Evolutionary conservation across 2,888 invertebrate genomes (phyloP), one percentile per base, ranked within the genome.

Genomic region (Abrostola triplasia): DNA sequence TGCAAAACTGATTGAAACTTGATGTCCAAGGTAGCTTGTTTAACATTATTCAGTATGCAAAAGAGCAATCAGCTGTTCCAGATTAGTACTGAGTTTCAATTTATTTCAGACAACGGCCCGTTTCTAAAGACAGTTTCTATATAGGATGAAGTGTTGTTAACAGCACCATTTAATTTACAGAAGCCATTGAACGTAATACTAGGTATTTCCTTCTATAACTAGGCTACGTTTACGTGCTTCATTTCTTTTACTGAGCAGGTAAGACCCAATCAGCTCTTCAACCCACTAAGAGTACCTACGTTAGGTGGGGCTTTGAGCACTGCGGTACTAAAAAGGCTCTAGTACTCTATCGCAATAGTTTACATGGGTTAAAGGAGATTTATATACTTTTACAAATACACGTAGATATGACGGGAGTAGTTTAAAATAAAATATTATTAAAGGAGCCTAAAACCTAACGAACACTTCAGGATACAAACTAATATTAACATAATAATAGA

Each of bases 191-290:
- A 59, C 47, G 67, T 73, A 67, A 63, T 67, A 48, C 68, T 59
- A 47, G 44, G 24, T 47, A 73, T 59, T 71, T 67, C 54, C 63
- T 68, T 71, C 73, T 73, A 71, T 63, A 72, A 48, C 62, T 62
- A 12, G 55, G 68, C 36, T 56, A 59, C 68, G 73, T 68, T 71
- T 71, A 68, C 71, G 71, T 71, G 73, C 53, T 73, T 73, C 73
- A 71, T 71, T 71, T 73, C 69, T 64, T 73, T 71, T 71, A 73
- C 68, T 50, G 64, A 64, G 59, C 35, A 63, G 68, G 73, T 72
- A 72, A 62, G 67, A 73, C 53, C 70, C 68, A 73, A 71, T 73
- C 73, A 63, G 63, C 41, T 61, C 48, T 36, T 57, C 53, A 50
- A 63, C 50, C 59, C 57, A 53, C 51, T 54, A 8, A 63, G 41